Conservation (phyloP, 2,888 invertebrate species). For the Dynastes tityus region DNA sequence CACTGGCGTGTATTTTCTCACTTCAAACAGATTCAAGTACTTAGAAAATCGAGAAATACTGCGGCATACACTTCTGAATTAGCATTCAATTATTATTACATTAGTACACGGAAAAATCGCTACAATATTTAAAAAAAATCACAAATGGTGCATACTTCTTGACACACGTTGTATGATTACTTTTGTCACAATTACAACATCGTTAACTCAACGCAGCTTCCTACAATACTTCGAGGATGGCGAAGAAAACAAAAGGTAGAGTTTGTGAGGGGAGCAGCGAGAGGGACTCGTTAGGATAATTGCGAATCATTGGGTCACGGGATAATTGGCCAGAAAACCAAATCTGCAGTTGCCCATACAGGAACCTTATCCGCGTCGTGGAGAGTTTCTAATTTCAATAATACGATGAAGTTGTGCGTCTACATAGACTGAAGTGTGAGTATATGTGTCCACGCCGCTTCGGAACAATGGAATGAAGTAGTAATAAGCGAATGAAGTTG, state of each 20-base stretch:
- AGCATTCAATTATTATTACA: too few species aligned
- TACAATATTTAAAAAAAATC: too few species aligned
- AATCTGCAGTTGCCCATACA: background rate
- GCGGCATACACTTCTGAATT: too few species aligned
- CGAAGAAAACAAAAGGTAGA: background rate
- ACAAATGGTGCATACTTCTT: too few species aligned
- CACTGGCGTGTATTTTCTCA: background rate
- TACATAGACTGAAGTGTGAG: background rate
- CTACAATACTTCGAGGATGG: background rate
- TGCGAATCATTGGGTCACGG: background rate
- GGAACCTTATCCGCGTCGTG: background rate
- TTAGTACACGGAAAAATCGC: too few species aligned
- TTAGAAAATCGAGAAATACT: too few species aligned
- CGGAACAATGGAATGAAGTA: too few species aligned
- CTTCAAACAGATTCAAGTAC: too few species aligned
- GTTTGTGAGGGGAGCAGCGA: background rate
- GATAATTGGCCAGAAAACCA: conserved; percentile 12
- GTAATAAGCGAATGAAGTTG: background rate
- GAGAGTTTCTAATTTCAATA: background rate
- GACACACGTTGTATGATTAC: too few species aligned
- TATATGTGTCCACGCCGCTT: background rate
- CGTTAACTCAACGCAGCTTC: background rate
- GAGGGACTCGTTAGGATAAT: background rate
- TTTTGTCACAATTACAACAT: background rate
- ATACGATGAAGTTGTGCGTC: background rate